A percentile compares a stretch with the other conserved stretches of the same genome.
Conservation (phyloP, 2,113 vertebrate genomes). For the Nothoprocta perdicaria region DNA sequence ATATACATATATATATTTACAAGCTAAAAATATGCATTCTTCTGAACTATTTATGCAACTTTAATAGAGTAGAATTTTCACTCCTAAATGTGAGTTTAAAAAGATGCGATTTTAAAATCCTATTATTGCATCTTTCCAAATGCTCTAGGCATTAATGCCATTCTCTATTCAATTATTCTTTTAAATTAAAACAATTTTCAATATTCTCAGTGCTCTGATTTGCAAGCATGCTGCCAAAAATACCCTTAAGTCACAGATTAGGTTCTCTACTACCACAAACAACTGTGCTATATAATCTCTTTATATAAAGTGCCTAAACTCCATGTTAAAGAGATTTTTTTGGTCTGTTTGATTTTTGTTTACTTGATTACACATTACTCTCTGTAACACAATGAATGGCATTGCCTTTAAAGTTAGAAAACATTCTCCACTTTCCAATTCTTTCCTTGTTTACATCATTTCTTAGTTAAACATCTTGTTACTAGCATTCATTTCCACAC, state of each 20-base stretch:
- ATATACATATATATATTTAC: neutral
- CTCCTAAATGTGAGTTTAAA: neutral
- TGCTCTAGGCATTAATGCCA: neutral
- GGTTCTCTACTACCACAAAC: neutral
- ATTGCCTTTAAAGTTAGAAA: neutral
- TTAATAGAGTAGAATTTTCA: neutral
- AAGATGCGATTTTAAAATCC: neutral
- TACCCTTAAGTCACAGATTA: neutral
- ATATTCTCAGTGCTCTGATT: neutral
- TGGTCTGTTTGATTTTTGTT: neutral
- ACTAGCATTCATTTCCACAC: neutral
- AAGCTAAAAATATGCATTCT: neutral
- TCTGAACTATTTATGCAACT: neutral
- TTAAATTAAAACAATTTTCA: conserved; percentile 1
- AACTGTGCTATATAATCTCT: neutral
- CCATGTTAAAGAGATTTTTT: neutral
- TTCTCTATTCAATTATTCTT: neutral
- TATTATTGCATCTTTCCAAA: neutral
- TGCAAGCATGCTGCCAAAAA: neutral
- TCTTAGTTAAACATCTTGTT: neutral
- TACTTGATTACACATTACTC: neutral
- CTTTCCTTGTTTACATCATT: neutral
- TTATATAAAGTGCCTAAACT: neutral
- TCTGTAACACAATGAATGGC: neutral
- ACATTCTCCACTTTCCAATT: neutral